A percentile compares a stretch with the other conserved stretches of the same genome.
These are phyloP conservation scores for Telmatherina bonti DNA, from an alignment of 2,797 vertebrate genomes.

Conservation along the genomic window DNA sequence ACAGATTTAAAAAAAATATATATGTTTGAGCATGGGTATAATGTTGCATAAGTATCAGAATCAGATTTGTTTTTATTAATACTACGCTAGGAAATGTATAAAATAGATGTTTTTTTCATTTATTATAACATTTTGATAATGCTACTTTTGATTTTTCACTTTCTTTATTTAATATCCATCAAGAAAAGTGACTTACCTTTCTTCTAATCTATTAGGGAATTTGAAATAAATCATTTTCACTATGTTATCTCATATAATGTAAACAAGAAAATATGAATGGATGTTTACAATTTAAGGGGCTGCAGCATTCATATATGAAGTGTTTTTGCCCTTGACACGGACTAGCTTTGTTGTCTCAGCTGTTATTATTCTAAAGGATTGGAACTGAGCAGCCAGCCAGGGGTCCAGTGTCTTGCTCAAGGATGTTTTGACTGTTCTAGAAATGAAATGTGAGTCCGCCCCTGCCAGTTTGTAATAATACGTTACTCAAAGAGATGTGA, in stretches of 20 bases:
- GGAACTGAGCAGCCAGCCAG: constrained; percentile 37
- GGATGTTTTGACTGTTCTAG: constrained; percentile 59
- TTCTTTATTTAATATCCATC: not conserved
- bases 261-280: constrained; percentile 12
- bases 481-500: constrained; percentile 18
- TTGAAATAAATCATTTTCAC: constrained; percentile 1
- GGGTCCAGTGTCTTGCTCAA: constrained; percentile 54
- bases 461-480: constrained; percentile 27
- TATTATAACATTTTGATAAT: not conserved
- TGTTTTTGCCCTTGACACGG: constrained; percentile 5
- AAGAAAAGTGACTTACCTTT: not conserved
- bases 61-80: too few species aligned
- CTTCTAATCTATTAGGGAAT: not conserved
- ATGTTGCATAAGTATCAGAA: too few species aligned
- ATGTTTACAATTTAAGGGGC: constrained; percentile 19
- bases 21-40: not conserved
- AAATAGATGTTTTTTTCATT: not conserved
- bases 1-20: constrained; percentile 30
- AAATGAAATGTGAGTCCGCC: constrained; percentile 51
- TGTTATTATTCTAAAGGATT: constrained; percentile 45
- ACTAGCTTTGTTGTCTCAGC: constrained; percentile 35
- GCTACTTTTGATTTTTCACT: not conserved
- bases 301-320: constrained; percentile 24
- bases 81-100: not conserved
- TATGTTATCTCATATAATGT: not conserved